These are phyloP conservation scores for Cacoxenus indagator DNA, from an alignment of 2,888 invertebrate species.

Conservation along the genomic window DNA sequence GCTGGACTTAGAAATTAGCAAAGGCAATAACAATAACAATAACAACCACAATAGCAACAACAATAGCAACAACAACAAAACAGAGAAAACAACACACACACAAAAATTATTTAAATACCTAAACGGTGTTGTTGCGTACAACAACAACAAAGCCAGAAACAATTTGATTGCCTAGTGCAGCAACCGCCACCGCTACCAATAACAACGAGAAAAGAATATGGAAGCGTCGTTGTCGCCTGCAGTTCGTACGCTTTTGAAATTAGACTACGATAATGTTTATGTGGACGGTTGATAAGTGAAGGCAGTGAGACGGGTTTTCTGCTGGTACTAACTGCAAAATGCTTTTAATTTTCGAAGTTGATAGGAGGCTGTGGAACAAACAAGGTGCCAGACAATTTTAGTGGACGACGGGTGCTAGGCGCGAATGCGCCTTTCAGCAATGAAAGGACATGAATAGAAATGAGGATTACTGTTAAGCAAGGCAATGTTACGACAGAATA, in stretches of 20 bases:
- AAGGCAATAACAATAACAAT: neutral
- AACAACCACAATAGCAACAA: too few relatives aligned
- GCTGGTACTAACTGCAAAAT: conserved; percentile 51
- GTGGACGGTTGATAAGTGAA: conserved; percentile 41
- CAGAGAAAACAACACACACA: conserved; percentile 29
- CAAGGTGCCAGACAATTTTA: too few relatives aligned
- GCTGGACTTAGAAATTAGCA: conserved; percentile 28
- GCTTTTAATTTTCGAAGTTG: conserved; percentile 55
- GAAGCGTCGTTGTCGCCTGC: conserved; percentile 33
- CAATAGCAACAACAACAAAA: conserved; percentile 27
- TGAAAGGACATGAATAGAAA: too few relatives aligned
- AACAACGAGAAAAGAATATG: neutral
- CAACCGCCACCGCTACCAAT: neutral
- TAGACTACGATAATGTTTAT: conserved; percentile 2
- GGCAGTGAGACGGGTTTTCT: neutral
- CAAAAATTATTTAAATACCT: conserved; percentile 63
- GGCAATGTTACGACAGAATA: too few relatives aligned
- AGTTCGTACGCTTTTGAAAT: neutral
- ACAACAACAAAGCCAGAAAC: neutral
- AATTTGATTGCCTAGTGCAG: neutral
- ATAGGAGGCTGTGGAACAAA: too few relatives aligned
- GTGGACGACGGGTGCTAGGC: too few relatives aligned
- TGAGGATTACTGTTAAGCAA: too few relatives aligned
- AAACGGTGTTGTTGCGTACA: neutral
- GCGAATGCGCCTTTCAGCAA: too few relatives aligned